Percentiles rank a stretch among this genome's conserved stretches.
Evolutionary conservation across 2,113 vertebrate species (phyloP).

Genomic region (Malaclemys terrapin): DNA sequence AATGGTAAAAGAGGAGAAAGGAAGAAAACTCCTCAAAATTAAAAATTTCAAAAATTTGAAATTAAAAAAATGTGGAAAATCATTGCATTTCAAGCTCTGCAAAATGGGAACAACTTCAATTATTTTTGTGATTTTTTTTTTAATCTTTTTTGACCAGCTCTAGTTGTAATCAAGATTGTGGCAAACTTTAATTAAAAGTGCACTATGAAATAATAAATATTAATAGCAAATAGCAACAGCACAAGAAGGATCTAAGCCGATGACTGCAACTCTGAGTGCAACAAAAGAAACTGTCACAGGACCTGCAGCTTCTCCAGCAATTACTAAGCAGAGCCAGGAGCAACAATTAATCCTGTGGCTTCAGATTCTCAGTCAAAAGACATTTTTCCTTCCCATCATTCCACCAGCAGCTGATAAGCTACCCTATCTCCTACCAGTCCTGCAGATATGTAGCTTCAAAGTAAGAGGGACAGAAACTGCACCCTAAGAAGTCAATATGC

Average conservation of each 20-base stretch:
- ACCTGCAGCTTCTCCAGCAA: too few relatives aligned
- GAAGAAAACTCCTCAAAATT: not conserved
- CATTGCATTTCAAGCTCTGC: not conserved
- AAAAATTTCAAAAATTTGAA: not conserved
- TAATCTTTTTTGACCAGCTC: not conserved
- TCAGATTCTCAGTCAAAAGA: not conserved
- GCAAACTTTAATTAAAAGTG: conserved; percentile 17
- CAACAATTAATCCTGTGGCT: not conserved
- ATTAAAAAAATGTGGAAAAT: not conserved
- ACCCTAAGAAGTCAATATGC: accelerated
- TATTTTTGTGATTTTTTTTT: not conserved
- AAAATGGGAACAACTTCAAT: not conserved
- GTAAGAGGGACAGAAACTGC: not conserved
- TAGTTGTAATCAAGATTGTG: conserved; percentile 2
- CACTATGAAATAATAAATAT: not conserved
- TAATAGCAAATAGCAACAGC: conserved; percentile 40
- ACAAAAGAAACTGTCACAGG: too few relatives aligned
- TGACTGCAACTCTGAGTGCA: not conserved
- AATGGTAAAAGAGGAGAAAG: conserved; percentile 4
- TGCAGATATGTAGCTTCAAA: not conserved
- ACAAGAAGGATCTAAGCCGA: not conserved
- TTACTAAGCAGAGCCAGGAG: not conserved
- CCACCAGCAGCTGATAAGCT: not conserved
- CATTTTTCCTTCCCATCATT: not conserved
- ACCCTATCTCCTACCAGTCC: not conserved